A percentile compares a stretch with the other conserved stretches of the same genome.
Conservation (phyloP, 2,797 vertebrate species). For the Sternotherus odoratus region DNA sequence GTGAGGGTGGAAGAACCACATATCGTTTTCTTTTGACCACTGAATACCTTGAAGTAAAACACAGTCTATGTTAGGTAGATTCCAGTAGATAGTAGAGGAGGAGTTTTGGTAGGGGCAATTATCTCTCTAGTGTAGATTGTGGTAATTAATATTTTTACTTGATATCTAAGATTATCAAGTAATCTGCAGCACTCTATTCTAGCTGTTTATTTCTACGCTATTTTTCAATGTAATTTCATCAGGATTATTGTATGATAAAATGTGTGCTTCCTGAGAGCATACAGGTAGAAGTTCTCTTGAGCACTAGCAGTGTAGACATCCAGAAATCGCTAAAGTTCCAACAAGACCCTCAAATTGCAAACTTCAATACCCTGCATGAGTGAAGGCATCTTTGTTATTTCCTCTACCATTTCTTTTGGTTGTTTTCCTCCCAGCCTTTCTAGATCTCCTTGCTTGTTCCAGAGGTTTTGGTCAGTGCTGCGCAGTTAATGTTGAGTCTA, state of each 20-base stretch:
- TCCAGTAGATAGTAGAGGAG: not conserved
- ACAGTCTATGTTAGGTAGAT: not conserved
- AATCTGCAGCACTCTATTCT: not conserved
- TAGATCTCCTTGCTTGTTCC: not conserved
- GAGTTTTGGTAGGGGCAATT: not conserved
- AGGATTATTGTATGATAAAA: slow-evolving; percentile 14
- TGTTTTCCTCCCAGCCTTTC: not conserved
- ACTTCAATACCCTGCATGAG: no score
- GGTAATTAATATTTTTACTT: not conserved
- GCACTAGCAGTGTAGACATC: not conserved
- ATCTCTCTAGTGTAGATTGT: not conserved
- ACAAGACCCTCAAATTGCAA: slow-evolving; percentile 20
- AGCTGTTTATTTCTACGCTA: not conserved
- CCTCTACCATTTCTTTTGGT: not conserved
- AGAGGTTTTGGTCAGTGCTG: not conserved
- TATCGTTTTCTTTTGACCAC: not conserved
- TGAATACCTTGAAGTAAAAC: not conserved
- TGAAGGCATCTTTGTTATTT: no score
- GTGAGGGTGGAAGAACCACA: not conserved
- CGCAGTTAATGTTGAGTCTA: not conserved
- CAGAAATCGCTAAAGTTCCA: slow-evolving; percentile 16
- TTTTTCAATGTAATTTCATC: not conserved
- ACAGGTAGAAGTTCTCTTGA: slow-evolving; percentile 10
- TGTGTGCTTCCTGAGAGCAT: not conserved
- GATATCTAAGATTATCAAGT: not conserved